Percentiles rank a stretch among this genome's conserved stretches.
phyloP scores from a whole-genome alignment of 2,888 invertebrate species.

The Stenoptilia bipunctidactyla region DNA sequence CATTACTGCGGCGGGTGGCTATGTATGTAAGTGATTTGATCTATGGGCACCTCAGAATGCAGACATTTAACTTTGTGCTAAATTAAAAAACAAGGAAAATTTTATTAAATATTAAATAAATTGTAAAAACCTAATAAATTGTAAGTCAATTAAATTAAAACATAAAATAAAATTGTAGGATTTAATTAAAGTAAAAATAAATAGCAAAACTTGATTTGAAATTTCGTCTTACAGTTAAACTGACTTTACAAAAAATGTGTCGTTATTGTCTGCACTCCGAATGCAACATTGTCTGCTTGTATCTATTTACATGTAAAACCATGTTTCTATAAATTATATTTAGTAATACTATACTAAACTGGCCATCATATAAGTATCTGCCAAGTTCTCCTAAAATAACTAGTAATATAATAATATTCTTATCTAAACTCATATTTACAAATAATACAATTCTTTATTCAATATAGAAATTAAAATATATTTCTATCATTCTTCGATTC shows the following conservation, averaged over 20 bases:
- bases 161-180: too few relatives aligned
- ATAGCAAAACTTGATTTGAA: too few relatives aligned
- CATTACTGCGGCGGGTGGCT: too few relatives aligned
- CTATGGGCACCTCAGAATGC: too few relatives aligned
- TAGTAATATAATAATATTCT: conserved; percentile 75
- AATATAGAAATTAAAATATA: conserved; percentile 70
- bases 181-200: too few relatives aligned
- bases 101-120: too few relatives aligned
- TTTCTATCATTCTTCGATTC: conserved; percentile 70
- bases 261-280: conserved; percentile 4
- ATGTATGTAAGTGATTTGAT: too few relatives aligned
- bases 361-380: conserved; percentile 79
- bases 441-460: conserved; percentile 73
- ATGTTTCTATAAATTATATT: conserved; percentile 68
- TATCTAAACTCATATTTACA: conserved; percentile 73
- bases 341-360: conserved; percentile 80
- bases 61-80: too few relatives aligned
- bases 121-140: too few relatives aligned
- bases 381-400: conserved; percentile 73
- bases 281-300: conserved; percentile 23
- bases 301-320: conserved; percentile 66
- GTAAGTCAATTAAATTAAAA: too few relatives aligned
- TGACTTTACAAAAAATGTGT: background rate
- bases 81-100: too few relatives aligned
- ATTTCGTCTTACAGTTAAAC: too few relatives aligned